Percentiles rank a stretch among this genome's conserved stretches.
These are phyloP conservation scores for Microtus oregoni DNA, from an alignment of 2,113 vertebrate species.

Conservation along the genomic window DNA sequence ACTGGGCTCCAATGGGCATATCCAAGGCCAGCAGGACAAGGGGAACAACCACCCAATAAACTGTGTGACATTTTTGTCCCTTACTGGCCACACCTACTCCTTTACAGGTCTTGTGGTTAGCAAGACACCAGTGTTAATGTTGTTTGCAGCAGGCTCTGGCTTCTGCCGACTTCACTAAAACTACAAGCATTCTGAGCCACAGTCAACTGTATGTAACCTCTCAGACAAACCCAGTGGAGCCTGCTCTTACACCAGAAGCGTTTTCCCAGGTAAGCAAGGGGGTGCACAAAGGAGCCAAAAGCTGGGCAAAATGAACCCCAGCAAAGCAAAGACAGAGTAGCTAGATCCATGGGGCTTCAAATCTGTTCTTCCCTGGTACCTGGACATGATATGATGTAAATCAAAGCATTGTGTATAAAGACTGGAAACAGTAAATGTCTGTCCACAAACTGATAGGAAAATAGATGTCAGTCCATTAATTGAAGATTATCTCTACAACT, in stretches of 20 bases:
- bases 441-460: background rate
- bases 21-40: background rate
- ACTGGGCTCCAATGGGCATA: background rate
- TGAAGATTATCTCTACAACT: background rate
- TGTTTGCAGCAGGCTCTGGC: background rate
- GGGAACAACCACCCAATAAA: background rate
- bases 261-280: background rate
- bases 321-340: background rate
- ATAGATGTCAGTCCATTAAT: background rate
- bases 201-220: background rate
- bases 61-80: background rate
- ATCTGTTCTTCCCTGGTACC: background rate
- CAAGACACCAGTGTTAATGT: background rate
- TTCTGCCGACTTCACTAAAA: slow-evolving; percentile 25
- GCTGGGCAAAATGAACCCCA: background rate
- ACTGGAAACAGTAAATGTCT: background rate
- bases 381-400: background rate
- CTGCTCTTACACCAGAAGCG: background rate
- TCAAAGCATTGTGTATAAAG: background rate
- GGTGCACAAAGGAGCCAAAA: background rate
- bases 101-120: background rate
- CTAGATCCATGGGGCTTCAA: background rate
- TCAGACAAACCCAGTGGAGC: background rate
- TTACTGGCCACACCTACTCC: background rate
- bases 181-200: background rate